These are phyloP conservation scores for Poecile montanus DNA, from an alignment of 2,797 vertebrate species.

Conservation along the genomic window DNA sequence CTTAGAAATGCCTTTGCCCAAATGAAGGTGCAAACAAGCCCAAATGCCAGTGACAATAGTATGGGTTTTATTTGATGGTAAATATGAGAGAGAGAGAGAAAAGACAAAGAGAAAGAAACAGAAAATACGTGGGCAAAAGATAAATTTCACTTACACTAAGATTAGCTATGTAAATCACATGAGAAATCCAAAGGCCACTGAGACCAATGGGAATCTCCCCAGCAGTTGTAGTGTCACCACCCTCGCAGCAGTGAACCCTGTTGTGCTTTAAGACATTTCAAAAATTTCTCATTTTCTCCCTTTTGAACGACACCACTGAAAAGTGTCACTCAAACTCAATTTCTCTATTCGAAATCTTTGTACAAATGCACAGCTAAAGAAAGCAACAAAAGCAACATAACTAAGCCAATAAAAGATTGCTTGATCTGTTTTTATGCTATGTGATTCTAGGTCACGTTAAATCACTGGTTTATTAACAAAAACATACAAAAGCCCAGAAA, in stretches of 20 bases:
- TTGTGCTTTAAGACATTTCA: too few species aligned
- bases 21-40: background rate
- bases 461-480: background rate
- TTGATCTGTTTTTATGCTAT: background rate
- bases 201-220: background rate
- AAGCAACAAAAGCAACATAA: background rate
- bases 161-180: accelerated
- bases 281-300: background rate
- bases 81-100: background rate
- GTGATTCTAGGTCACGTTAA: background rate
- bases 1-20: background rate
- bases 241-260: background rate
- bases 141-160: background rate
- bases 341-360: background rate
- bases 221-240: background rate
- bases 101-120: background rate
- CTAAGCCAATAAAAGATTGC: background rate
- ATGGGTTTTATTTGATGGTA: background rate
- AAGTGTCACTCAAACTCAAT: background rate
- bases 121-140: background rate
- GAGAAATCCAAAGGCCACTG: background rate
- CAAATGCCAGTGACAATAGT: accelerated
- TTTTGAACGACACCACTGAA: background rate
- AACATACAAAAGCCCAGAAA: background rate
- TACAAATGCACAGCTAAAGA: background rate